Evolutionary conservation across 64 coral and sea anemone species (phyloP), one percentile per base, ranked within the genome.

Genomic region (Pocillopora verrucosa): DNA sequence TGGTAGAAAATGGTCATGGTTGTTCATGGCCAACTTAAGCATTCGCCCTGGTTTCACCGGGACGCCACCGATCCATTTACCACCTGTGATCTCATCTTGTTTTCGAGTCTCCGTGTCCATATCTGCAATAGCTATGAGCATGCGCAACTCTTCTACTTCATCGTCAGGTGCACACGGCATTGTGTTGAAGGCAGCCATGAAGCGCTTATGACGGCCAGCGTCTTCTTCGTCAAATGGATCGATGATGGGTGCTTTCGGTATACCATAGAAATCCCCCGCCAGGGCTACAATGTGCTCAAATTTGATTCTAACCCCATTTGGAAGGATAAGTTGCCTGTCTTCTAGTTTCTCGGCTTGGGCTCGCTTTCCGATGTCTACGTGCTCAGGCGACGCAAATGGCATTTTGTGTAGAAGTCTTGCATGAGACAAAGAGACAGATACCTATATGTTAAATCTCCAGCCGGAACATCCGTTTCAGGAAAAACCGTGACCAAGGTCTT

Each of bases 1-100:
- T 59, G 90, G 90, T 9, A 58, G 76, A 26, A 92, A 92, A 59
- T 92, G 90, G 65, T 92, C 90, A 64, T 65, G 62, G 24, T 92
- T 92, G 3, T 67, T 89, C 11, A 61, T 5, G 12, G 84, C 74
- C 56, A 91, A 61, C 17, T 36, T 45, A 58, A 83, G 36, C 69
- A 91, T 82, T 13, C 77, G 14, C 19, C 89, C 89, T n/a, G 13
- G 34, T 59, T 58, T 58, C 1, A 91, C 34, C 24, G 68, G 89
- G 2, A 91, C 5, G 9, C 60, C 74, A 65, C 10, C 26, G 15
- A 89, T 0, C 87, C 87, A 89, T 64, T 16, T 51, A 13, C 87
- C 87, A 14, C 87, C 87, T 13, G 87, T 89, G n/a, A 89, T 89
- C 65, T 78, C 59, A 19, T 89, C 87, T 58, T 58, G 78, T 78